Evolutionary conservation across 2,888 invertebrate species (phyloP).

Genomic region (Nipponacmea schrenckii): DNA sequence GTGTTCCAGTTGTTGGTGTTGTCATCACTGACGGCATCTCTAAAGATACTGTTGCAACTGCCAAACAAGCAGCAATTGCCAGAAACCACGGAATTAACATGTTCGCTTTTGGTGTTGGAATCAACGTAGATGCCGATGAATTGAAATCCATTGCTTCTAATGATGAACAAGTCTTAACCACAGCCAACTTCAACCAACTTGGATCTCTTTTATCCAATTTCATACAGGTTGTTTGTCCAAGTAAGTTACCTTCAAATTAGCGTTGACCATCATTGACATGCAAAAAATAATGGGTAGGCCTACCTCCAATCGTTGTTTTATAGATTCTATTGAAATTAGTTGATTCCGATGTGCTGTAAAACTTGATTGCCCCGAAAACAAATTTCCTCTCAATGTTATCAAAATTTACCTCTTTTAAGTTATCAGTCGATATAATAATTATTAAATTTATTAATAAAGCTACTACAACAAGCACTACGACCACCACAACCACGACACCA

Average conservation of each 20-base stretch:
- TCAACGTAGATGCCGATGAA: conserved; percentile 56
- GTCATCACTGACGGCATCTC: conserved; percentile 68
- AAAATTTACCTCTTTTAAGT: no score
- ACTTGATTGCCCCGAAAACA: no score
- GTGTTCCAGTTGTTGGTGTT: conserved; percentile 63
- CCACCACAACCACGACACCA: not conserved
- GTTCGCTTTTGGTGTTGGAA: conserved; percentile 65
- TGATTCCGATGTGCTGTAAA: not conserved
- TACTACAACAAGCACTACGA: not conserved
- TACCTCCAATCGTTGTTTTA: no score
- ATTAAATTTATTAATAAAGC: no score
- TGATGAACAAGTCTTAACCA: conserved; percentile 37
- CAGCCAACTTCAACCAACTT: conserved; percentile 26
- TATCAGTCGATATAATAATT: no score
- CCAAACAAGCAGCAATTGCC: conserved; percentile 59
- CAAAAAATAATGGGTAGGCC: no score
- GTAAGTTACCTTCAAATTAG: not conserved
- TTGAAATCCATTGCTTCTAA: conserved; percentile 44
- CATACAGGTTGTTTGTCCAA: not conserved
- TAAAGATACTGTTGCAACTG: conserved; percentile 52
- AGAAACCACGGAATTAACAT: conserved; percentile 62
- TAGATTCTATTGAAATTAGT: no score
- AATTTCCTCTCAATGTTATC: no score
- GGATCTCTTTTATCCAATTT: not conserved
- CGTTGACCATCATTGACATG: not conserved